Evolutionary conservation across 2,888 invertebrate species (phyloP), one percentile per base, ranked within the genome.

Genomic region (Baronia brevicornis): DNA sequence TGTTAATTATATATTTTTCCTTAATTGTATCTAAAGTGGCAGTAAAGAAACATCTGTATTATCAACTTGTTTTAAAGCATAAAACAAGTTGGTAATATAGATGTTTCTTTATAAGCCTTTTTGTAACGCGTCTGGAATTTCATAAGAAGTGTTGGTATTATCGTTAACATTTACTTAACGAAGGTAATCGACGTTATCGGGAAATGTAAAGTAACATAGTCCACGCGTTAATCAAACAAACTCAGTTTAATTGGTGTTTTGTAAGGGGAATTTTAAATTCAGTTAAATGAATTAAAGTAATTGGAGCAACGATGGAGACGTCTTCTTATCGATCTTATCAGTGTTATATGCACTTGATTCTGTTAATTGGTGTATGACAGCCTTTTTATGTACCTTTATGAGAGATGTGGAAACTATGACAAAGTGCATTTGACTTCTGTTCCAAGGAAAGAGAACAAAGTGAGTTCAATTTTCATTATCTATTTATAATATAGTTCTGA

Each of bases 281-380:
- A 68, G 72, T 78, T 74, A 74, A 75, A 65, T 62, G 60, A 53
- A 55, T 48, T 46, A 50, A 57, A 58, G 59, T 67, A 66, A 75
- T 68, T 68, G 61, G 63, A 63, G 58, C 58, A 60, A 54, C 33
- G 47, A 50, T 41, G 45, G 51, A 57, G 44, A 36, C 51, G 50
- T 54, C 51, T 52, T 38, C 54, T 64, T 64, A 65, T 64, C 46
- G 54, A 62, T 57, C 48, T 53, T 58, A 67, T 68, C 51, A 60
- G 14, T 7, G 12, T 26, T 7, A 14, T 14, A 14, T 14, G 13
- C 24, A 15, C 25, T n/a, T 8, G 23, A 31, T 27, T 41, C 47
- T 37, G 46, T 46, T 54, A 51, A 57, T 57, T 51, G 47, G 45
- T 42, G n/a, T n/a, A n/a, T n/a, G n/a, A n/a, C n/a, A n/a, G n/a